Evolutionary conservation across 2,888 invertebrate genomes (phyloP).

Genomic region (Cloeon dipterum): DNA sequence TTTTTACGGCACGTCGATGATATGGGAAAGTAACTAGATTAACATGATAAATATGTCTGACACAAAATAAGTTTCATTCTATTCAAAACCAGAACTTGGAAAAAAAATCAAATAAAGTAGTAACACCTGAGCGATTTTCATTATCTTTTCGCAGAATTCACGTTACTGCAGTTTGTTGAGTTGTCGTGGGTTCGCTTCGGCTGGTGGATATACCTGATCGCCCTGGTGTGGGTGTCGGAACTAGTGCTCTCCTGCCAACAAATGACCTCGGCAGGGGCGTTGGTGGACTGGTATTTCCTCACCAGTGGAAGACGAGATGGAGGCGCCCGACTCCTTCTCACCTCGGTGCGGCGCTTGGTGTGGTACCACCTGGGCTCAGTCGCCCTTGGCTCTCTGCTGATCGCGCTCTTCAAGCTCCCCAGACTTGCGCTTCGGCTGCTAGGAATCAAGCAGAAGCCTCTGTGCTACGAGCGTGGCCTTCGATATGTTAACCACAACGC

Average conservation of each 20-base stretch:
- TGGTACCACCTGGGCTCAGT: constrained; percentile 88
- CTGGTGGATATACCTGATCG: constrained; percentile 85
- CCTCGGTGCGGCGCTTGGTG: constrained; percentile 48
- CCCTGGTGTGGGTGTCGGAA: constrained; percentile 80
- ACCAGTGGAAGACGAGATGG: constrained; percentile 8
- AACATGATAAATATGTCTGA: too few relatives aligned
- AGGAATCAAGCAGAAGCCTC: too few relatives aligned
- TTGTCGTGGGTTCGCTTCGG: constrained; percentile 67
- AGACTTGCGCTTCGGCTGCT: constrained; percentile 64
- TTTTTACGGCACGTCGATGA: too few relatives aligned
- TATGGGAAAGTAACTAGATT: too few relatives aligned
- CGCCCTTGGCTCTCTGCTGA: constrained; percentile 82
- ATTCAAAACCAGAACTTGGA: too few relatives aligned
- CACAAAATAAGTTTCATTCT: too few relatives aligned
- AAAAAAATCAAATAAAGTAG: too few relatives aligned
- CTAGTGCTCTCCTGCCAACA: constrained; percentile 88
- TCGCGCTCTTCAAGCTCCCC: constrained; percentile 81
- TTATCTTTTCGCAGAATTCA: constrained; percentile 24
- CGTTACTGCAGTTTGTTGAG: constrained; percentile 47
- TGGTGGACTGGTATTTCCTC: constrained; percentile 84
- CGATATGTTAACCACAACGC: constrained; percentile 86
- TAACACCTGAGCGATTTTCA: too few relatives aligned
- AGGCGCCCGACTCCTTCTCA: constrained; percentile 11
- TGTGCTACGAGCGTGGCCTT: constrained; percentile 78
- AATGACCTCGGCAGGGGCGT: constrained; percentile 80